Base-by-base conservation (phyloP, 2,888 invertebrate species). In the Phortica okadai region DNA sequence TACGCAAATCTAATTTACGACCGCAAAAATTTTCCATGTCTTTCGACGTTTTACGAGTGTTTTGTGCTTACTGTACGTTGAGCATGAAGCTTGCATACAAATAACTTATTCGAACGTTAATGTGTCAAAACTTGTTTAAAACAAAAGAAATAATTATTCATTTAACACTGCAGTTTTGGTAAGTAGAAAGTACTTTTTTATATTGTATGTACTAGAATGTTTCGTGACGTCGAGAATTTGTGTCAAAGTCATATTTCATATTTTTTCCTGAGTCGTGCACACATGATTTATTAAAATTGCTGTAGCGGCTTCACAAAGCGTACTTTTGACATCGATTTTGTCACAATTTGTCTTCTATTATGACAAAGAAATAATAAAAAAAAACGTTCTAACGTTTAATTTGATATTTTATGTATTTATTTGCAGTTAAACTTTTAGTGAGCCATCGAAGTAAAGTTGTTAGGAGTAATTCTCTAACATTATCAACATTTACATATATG, bases 81-180 rank as follows among this genome's bases (percentile, higher is more conserved):
- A 25, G 50, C 50, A 16, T 21, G 4, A 16, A n/a, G 44, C 85
- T 85, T 86, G 88, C 85, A 85, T 86, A 85, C 85, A 85, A 86
- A 85, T 86, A 82, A 84, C 83, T 78, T 76, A 74, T 56, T 75
- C 72, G 77, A 14, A 33, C 64, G 50, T 50, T 64, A 85, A 85
- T 87, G 86, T 85, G 82, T 86, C 81, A 83, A 83, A 84, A 82
- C 74, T 82, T 83, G 84, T 82, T 25, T 64, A 41, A 41, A 64
- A 21, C 41, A 33, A 50, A 50, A 50, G 50, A 50, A 50, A 50
- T 14, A 11, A 50, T 50, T 8, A 14, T 50, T 14, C 50, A 50
- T 50, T 50, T 50, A 50, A 50, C 50, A 50, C 14, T 50, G 50
- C 50, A 50, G 5, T 14, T 50, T 14, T 8, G 14, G 50, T 50